Evolutionary conservation across 23 tunicate genomes (phyloP), one percentile per base, ranked within the genome.

Genomic region (Ciona savignyi): DNA sequence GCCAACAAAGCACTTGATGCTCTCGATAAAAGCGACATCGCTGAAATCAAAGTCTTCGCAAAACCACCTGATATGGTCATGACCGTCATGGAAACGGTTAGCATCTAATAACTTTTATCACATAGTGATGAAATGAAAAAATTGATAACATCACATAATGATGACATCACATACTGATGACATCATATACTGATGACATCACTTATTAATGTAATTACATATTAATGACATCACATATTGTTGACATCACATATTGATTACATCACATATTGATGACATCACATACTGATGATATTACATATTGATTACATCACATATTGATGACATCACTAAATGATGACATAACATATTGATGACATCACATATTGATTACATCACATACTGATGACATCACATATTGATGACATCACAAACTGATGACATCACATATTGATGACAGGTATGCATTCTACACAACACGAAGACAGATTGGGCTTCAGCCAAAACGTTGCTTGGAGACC

Each of bases 1-100:
- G 98, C 98, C 28, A 93, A 93, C 77, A 86, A 93, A 65, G 98
- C 98, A 3, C 77, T 93, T 27, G 88, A 93, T 64, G 83, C 98
- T 60, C 68, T 93, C 33, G 98, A 93, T 64, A 93, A 93, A 72
- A 75, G 85, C 28, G 98, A 93, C 63, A 93, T 93, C 65, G 78
- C 98, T 68, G 98, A 93, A 63, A 81, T 93, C 27, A 86, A 86
- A 82, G 93, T 81, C 6, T 93, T 93, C 66, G 93, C 89, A 3
- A 93, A 86, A 64, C 98, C 98, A 49, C 98, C 98, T 22, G 98
- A 93, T 26, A 68, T 83, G 26, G 98, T 93, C 62, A 81, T 77
- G 73, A 89, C 91, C 49, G 98, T 93, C 71, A 81, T 93, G 93
- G 98, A 93, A 78, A 80, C 97, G 71, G 97, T 91, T 49, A 65